phyloP scores from a whole-genome alignment of 1,140 invertebrate genomes.

The Planococcus citri region DNA sequence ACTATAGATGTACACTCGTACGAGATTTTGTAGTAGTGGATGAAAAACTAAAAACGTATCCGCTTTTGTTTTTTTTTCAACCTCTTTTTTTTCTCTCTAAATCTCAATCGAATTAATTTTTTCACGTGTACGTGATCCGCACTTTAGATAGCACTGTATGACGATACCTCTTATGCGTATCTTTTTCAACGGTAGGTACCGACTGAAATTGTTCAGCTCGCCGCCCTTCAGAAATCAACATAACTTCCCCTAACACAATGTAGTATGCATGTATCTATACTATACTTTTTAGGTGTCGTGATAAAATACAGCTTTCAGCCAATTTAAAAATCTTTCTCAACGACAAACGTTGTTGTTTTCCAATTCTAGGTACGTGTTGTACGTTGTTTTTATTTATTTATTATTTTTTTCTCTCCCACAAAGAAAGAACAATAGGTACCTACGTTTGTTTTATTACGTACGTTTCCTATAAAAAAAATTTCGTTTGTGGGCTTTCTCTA shows the following conservation, averaged over 20 bases:
- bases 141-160: neutral
- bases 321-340: neutral
- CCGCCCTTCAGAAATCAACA: neutral
- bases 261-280: too few species aligned
- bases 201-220: neutral
- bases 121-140: neutral
- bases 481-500: neutral
- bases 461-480: neutral
- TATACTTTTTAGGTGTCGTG: neutral
- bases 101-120: neutral
- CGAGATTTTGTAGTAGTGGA: too few species aligned
- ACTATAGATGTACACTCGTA: too few species aligned
- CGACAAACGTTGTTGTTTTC: neutral
- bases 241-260: neutral
- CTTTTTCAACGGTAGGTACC: neutral
- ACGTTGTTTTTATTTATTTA: slow-evolving; percentile 4
- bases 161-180: neutral
- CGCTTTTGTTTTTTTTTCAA: too few species aligned
- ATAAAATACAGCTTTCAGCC: neutral
- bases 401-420: neutral
- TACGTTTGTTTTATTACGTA: neutral
- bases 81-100: too few species aligned
- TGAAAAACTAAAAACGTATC: too few species aligned
- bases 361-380: neutral
- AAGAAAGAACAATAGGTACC: neutral